Evolutionary conservation across 2,797 vertebrate genomes (phyloP).

Genomic region (Eulemur rubriventer): DNA sequence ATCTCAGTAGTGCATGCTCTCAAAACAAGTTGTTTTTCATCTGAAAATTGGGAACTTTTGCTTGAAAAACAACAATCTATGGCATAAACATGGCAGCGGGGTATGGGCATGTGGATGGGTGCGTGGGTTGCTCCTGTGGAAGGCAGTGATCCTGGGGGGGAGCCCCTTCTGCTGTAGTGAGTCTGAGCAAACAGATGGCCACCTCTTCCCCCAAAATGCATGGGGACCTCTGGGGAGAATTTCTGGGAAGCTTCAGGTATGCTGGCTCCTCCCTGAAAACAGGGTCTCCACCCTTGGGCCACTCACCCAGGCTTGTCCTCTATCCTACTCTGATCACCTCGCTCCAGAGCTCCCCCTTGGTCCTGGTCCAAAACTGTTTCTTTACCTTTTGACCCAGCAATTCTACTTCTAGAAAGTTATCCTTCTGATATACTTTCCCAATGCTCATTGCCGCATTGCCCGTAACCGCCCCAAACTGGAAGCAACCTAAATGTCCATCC

Average conservation of each 20-base stretch:
- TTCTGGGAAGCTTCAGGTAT: background rate
- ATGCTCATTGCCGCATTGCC: background rate
- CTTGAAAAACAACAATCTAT: conserved; percentile 29
- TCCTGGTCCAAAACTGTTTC: background rate
- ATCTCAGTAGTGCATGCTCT: conserved; percentile 43
- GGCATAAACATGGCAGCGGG: background rate
- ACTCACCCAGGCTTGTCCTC: background rate
- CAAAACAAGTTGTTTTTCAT: conserved; percentile 71
- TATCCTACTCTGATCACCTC: background rate
- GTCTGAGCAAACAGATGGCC: background rate
- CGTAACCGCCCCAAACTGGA: background rate
- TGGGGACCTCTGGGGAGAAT: background rate
- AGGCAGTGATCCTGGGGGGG: background rate
- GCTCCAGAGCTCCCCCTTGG: background rate
- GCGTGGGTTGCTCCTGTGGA: background rate
- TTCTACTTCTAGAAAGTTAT: conserved; percentile 16
- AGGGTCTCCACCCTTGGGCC: background rate
- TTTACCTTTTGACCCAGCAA: background rate
- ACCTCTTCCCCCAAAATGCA: background rate
- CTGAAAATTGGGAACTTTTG: conserved; percentile 28
- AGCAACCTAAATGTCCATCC: background rate
- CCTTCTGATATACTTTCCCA: background rate
- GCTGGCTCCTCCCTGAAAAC: background rate
- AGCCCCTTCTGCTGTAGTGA: background rate
- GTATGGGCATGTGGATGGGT: background rate